Evolutionary conservation across 2,113 vertebrate genomes (phyloP).

Genomic region (Paradoxurus hermaphroditus): DNA sequence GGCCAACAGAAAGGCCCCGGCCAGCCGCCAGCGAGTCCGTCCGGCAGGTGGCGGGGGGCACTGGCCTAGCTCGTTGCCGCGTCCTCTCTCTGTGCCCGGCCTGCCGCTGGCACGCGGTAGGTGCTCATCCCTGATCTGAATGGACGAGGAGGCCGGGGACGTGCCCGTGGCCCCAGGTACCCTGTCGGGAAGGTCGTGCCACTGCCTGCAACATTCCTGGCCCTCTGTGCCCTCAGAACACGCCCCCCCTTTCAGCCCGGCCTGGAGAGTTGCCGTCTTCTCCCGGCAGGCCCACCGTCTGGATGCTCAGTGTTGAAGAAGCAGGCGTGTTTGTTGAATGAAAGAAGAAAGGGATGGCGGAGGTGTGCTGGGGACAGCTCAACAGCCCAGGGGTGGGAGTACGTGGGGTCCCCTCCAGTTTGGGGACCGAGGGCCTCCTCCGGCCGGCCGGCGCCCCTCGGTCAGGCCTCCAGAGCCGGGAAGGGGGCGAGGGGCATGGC

Average conservation of each 20-base stretch:
- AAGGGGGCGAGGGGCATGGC: not conserved
- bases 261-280: not conserved
- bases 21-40: not conserved
- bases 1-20: not conserved
- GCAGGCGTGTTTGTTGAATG: not conserved
- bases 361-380: no score
- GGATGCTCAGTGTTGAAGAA: not conserved
- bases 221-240: not conserved
- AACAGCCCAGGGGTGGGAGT: not conserved
- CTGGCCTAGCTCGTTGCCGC: not conserved
- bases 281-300: not conserved
- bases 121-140: no score
- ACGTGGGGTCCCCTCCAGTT: not conserved
- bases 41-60: fast-evolving
- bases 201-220: no score
- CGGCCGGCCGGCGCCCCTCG: not conserved
- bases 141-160: not conserved
- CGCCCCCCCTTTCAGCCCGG: no score
- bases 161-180: fast-evolving
- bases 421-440: not conserved
- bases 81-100: not conserved
- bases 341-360: not conserved
- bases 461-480: not conserved
- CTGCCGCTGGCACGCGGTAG: not conserved
- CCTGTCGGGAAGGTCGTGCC: not conserved